Evolutionary conservation across 2,113 vertebrate species (phyloP), one percentile per base, ranked within the genome.

Genomic region (Ochotona princeps): DNA sequence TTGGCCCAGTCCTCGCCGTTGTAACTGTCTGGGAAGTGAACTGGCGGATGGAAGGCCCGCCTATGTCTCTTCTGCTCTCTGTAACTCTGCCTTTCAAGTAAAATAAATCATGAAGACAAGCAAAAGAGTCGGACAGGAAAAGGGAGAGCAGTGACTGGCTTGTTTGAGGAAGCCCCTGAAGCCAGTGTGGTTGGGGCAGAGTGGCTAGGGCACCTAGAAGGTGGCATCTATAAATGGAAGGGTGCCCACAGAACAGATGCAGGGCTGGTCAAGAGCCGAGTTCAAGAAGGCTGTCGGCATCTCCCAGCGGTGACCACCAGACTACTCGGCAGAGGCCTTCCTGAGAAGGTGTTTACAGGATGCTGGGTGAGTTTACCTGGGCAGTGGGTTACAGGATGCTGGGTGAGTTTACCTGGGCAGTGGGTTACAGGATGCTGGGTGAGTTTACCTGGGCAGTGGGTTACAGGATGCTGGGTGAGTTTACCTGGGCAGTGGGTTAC

Each of bases 221-320:
- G 28, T 78, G 66, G 2, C 7, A 0, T 13, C 35, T 44, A 2
- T 1, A n/a, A 47, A 12, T 0, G 49, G n/a, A 54, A 15, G 69
- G 23, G 13, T 14, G 32, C 38, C 49, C 2, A 0, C 4, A 20
- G 26, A 28, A 38, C 35, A 21, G 60, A 0, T 12, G 8, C 2
- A 0, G 44, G 30, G 15, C 15, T 7, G 1, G 7, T 20, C 8
- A 0, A 73, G 78, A 67, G 35, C 17, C 30, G 10, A 3, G 23
- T 32, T 44, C 38, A 44, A 44, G 38, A 44, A 44, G 38, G 38
- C 38, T 44, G 38, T 44, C 6, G 38, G 38, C 38, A 44, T 44
- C 38, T 44, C 38, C 38, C 38, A 14, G 10, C 61, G 30, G 26
- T 65, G 47, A 32, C 30, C 30, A 0, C 10, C 25, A 44, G 21